Percentiles rank a stretch among this genome's conserved stretches.
Conservation (phyloP, 2,113 vertebrate species). For the Xiphias gladius region DNA sequence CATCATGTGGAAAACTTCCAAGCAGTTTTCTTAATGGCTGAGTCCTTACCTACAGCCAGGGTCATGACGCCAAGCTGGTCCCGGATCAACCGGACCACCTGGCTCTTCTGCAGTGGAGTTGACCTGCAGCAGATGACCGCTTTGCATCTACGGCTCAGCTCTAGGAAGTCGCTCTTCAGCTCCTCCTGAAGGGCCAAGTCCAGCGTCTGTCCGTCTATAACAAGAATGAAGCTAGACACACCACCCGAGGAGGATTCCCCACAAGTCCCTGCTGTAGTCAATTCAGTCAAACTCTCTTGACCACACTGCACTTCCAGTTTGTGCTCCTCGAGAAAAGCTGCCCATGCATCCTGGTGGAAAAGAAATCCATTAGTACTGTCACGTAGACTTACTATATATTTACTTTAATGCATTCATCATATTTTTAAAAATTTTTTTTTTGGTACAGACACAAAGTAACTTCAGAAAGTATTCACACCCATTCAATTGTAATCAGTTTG, state of each 20-base stretch:
- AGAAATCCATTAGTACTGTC: not conserved
- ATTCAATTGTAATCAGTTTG: too few species aligned
- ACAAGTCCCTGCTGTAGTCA: not conserved
- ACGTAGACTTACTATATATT: not conserved
- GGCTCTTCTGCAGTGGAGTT: conserved; percentile 94
- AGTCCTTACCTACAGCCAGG: conserved; percentile 88
- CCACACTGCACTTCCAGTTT: conserved; percentile 78
- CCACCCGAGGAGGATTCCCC: not conserved
- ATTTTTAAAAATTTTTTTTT: not conserved
- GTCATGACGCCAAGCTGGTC: conserved; percentile 88
- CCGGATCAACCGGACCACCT: conserved; percentile 89
- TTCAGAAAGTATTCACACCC: too few species aligned
- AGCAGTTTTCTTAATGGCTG: not conserved
- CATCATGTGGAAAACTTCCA: too few species aligned
- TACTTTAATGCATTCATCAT: not conserved
- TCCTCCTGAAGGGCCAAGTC: conserved; percentile 86
- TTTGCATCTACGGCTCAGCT: conserved; percentile 84
- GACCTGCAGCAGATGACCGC: conserved; percentile 93
- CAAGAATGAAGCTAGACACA: conserved; percentile 72
- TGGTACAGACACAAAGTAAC: too few species aligned
- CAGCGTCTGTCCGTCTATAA: conserved; percentile 89
- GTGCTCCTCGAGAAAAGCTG: conserved; percentile 82
- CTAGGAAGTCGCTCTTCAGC: conserved; percentile 87
- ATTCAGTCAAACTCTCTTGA: not conserved
- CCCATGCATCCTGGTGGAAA: conserved; percentile 87